Conservation (phyloP, 2,797 vertebrate genomes). For the Gymnocypris eckloni region DNA sequence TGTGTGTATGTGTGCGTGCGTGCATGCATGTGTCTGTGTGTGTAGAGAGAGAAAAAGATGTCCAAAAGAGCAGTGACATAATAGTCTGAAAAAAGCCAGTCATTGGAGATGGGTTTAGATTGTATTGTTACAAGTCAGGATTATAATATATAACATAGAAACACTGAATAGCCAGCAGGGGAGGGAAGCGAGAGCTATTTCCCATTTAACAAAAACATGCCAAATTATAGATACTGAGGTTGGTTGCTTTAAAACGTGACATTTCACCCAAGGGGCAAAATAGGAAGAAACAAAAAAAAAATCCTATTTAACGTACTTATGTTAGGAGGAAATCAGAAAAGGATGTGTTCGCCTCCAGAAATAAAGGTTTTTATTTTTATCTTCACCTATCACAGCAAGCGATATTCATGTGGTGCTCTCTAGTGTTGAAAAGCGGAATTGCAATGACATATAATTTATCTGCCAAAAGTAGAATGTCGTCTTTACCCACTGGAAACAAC, state of each 20-base stretch:
- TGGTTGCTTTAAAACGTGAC: not conserved
- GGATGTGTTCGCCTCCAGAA: not conserved
- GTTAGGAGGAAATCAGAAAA: not conserved
- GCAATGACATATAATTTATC: not conserved
- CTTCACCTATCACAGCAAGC: not conserved
- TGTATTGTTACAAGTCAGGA: not conserved
- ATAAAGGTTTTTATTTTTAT: not conserved
- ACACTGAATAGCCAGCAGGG: not conserved
- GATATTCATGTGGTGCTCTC: not conserved
- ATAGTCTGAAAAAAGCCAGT: not conserved
- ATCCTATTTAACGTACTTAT: not conserved
- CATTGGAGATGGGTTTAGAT: not conserved
- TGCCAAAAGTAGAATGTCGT: not conserved
- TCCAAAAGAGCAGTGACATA: not conserved
- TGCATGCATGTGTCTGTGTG: not conserved
- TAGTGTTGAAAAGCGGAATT: slow-evolving; percentile 5
- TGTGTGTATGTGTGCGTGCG: slow-evolving; percentile 32
- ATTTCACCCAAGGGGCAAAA: not conserved
- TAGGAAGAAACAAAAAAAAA: not conserved
- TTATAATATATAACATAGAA: not conserved
- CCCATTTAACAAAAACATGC: not conserved
- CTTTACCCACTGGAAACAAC: not conserved
- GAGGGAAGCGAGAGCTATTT: not conserved
- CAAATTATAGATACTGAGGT: not conserved
- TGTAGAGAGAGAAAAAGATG: not conserved